Base-by-base conservation (phyloP, 2,888 invertebrate genomes). In the Gasteruption jaculator region DNA sequence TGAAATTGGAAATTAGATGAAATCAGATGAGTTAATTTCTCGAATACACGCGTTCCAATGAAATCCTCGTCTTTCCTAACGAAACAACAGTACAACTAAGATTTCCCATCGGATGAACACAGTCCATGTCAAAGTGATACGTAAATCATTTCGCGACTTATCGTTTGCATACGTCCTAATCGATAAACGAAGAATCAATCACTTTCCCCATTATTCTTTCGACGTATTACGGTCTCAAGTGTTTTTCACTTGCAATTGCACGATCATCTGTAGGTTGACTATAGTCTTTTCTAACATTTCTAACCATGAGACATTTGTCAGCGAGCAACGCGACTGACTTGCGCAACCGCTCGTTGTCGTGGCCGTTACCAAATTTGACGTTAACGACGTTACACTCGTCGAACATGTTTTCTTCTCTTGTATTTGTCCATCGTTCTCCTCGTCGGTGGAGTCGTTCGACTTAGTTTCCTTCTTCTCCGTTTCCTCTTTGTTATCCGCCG, bases 221-320 rank as follows among this genome's bases (percentile, higher is more conserved):
- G n/a, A n/a, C n/a, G n/a, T n/a, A n/a, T n/a, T 39, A 41, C 41
- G 46, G 41, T 45, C 40, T 50, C 52, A 55, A 42, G 53, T 55
- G 51, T 56, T 64, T 46, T 65, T 65, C 36, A 54, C 54, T 58
- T 69, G 68, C 47, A 69, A 59, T 54, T 67, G 63, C 53, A 69
- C 68, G 46, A 66, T 65, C 55, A 65, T 59, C 46, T 68, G 69
- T 26, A 72, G 54, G 54, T 68, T 71, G 24, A 57, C 50, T 42
- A 71, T 68, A 36, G 71, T 71, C 48, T 69, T 71, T 47, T 71
- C 71, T 39, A 72, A 58, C 61, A 68, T 67, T 40, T 71, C 70
- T 16, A 71, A 58, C 71, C 71, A 71, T 27, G 70, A 68, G 14
- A 65, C 57, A 33, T 60, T 66, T 5, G 63, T 62, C 43, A 61